Evolutionary conservation across 2,113 vertebrate genomes (phyloP), one percentile per base, ranked within the genome.

Genomic region (Pterocles gutturalis): DNA sequence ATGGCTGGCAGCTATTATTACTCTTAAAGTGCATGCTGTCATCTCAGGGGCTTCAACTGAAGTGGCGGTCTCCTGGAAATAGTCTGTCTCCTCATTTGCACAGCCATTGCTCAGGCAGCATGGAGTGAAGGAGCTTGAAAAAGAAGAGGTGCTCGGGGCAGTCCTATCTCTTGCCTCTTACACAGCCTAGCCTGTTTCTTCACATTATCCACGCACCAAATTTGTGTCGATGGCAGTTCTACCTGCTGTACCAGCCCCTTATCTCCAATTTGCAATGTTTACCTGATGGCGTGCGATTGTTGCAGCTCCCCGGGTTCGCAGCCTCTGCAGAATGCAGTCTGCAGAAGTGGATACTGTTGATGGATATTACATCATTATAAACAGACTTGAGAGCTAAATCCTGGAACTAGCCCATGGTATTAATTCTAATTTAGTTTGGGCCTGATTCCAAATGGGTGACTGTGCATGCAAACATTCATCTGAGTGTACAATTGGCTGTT

Each of bases 401-500:
- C 83, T 94, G 81, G 57, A 96, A 91, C 73, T 64, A 82, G 81
- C 77, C 87, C 65, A n/a, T 33, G 48, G 53, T 75, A 89, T 91
- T 95, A 92, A 89, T 67, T 83, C 73, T 93, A 51, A 94, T 96
- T 78, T 87, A 75, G 69, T 48, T 89, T 95, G 81, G 94, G 94
- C 84, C 83, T 6, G 1, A 62, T 79, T 96, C 96, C 96, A 96
- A 94, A 91, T 25, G 91, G 91, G 81, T 95, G 93, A 94, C 81
- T 95, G 9, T 10, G 20, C 77, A 71, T 46, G 87, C 94, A 96
- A 97, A 96, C 94, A 96, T 64, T 89, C 0, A 0, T 81, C 69
- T 93, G 53, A 79, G 78, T 41, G 45, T 94, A 96, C 96, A 95
- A 96, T 49, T 53, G 94, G 61, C 70, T 87, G 93, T 89, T 94